Evolutionary conservation across 2,797 vertebrate genomes (phyloP), one percentile per base, ranked within the genome.

Genomic region (Phaenicophaeus curvirostris): DNA sequence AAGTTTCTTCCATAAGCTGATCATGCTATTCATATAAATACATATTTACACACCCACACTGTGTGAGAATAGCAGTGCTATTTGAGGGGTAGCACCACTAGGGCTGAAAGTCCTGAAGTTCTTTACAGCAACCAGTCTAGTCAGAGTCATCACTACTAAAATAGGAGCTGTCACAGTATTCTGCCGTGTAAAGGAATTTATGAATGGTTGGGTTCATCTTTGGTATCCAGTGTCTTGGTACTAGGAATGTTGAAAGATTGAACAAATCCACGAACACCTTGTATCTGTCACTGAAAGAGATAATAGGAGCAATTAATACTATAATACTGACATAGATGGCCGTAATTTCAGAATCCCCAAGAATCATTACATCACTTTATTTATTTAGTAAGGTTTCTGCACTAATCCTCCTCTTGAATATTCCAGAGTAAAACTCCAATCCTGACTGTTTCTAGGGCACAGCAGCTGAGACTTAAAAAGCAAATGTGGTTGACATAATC

Each of bases 181-280:
- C 98, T 8, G 99, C 99, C 1, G 95, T 99, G 96, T 99, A 99
- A 48, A 98, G 98, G 94, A 99, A 99, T 68, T 98, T 99, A 50
- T 99, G 99, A 57, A 99, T 85, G 39, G 76, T 98, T 71, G 99
- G 99, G 78, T 99, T 99, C 97, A 99, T 98, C 97, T 99, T 99
- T 58, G 99, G 99, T 83, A 99, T 97, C 99, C 99, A 99, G 89
- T 98, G 95, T 73, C 99, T 98, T 63, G 99, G 99, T 73, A 99
- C 97, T 96, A 99, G 97, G 96, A 98, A 99, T 0, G 98, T 99
- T 31, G 99, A 99, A 96, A 99, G 98, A 97, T 99, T 99, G 98
- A 99, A 99, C 93, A 99, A 98, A 96, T 99, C 99, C 97, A 99
- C 99, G 82, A 99, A 99, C 37, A 99, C 99, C 94, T 99, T 99